Percentiles rank a stretch among this genome's conserved stretches.
phyloP scores from a whole-genome alignment of 2,113 vertebrate genomes.

The Morphnarchus princeps region DNA sequence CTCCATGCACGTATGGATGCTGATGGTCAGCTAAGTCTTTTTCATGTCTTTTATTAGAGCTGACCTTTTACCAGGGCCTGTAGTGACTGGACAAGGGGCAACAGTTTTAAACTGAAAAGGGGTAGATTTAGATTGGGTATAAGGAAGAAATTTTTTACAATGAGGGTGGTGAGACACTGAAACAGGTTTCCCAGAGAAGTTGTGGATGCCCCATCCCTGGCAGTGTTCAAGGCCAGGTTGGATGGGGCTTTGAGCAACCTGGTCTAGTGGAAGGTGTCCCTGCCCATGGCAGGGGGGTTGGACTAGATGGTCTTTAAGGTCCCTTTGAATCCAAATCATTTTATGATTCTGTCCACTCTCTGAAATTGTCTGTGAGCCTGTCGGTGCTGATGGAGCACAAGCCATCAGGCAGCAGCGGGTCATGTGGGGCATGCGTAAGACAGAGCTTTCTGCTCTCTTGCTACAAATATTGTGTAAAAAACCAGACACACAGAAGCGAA shows the following conservation, averaged over 20 bases:
- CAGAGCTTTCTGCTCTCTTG: not conserved
- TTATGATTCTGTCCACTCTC: no score
- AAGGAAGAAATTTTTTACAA: not conserved
- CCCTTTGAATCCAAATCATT: not conserved
- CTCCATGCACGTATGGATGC: not conserved
- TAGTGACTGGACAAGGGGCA: not conserved
- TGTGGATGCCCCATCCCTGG: not conserved
- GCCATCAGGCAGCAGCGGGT: not conserved
- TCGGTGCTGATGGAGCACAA: not conserved
- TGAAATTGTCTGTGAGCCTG: rapidly evolving
- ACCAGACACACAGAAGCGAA: no score
- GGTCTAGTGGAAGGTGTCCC: not conserved
- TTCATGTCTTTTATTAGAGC: not conserved
- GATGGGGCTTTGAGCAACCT: not conserved
- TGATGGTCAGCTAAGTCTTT: not conserved
- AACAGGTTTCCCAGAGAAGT: not conserved
- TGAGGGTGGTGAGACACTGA: not conserved
- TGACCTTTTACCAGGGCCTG: not conserved
- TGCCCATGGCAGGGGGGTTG: not conserved
- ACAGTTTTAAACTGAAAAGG: not conserved
- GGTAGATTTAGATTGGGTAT: not conserved
- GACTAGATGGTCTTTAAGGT: rapidly evolving
- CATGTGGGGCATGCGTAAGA: rapidly evolving
- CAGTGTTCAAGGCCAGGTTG: not conserved
- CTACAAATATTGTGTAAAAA: rapidly evolving